phyloP scores from a whole-genome alignment of 2,113 vertebrate genomes.

The Chaetodon trifascialis region DNA sequence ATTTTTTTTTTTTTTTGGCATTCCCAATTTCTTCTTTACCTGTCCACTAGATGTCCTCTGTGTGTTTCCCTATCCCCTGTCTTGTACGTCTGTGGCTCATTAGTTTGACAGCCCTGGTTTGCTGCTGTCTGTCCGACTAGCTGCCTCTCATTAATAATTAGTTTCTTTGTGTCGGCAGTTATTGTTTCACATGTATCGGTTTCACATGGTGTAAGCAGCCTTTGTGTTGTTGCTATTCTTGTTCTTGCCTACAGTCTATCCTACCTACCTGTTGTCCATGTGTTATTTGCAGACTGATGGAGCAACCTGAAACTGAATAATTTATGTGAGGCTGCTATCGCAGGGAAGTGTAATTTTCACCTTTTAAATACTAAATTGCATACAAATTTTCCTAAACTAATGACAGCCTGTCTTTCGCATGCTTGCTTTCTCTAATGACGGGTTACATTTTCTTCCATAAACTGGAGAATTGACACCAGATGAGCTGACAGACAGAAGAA shows the following conservation, averaged over 20 bases:
- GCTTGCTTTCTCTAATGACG: not conserved
- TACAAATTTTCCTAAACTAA: not conserved
- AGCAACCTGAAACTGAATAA: conserved; percentile 24
- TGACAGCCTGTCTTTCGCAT: not conserved
- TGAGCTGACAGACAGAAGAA: not conserved
- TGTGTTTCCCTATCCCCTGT: not conserved
- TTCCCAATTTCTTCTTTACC: conserved; percentile 1
- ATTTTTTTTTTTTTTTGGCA: too few species aligned
- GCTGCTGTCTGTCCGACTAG: conserved; percentile 7
- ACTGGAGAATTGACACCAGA: too few species aligned
- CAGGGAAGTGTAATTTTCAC: not conserved
- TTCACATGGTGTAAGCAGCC: conserved; percentile 16
- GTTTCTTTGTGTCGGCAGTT: conserved; percentile 13
- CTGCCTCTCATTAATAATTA: conserved; percentile 43
- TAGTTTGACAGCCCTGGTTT: not conserved
- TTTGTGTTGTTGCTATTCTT: conserved; percentile 26
- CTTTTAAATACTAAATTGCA: not conserved
- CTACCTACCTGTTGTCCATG: conserved; percentile 1
- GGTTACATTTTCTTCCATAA: not conserved
- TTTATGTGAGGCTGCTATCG: conserved; percentile 18
- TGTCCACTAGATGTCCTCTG: conserved; percentile 46
- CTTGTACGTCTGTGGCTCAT: not conserved
- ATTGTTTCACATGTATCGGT: conserved; percentile 26
- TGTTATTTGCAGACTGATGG: conserved; percentile 14
- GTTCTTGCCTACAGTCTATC: not conserved